Evolutionary conservation across 2,113 vertebrate genomes (phyloP).

Genomic region (Chitala chitala): DNA sequence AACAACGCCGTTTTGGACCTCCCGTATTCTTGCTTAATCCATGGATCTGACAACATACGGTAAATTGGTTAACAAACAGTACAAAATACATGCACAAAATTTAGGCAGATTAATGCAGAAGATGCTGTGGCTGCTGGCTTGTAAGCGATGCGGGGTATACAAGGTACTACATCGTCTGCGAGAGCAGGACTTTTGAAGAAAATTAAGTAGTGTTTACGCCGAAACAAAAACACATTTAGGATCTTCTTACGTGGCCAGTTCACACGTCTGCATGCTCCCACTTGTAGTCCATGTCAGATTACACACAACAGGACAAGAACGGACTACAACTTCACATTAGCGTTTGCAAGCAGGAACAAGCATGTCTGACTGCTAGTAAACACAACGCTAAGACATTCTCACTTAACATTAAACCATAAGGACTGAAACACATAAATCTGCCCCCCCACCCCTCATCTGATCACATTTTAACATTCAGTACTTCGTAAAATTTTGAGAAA

Average conservation of each 20-base stretch:
- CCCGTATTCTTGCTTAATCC: too few relatives aligned
- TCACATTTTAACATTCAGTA: not conserved
- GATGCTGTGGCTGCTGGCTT: too few relatives aligned
- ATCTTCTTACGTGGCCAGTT: not conserved
- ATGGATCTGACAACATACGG: too few relatives aligned
- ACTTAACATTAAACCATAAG: not conserved
- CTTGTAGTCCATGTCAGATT: not conserved
- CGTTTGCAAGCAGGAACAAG: not conserved
- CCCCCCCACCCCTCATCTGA: too few relatives aligned
- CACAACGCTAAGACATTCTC: not conserved
- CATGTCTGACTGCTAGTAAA: not conserved
- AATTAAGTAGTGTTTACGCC: not conserved
- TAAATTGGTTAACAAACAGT: too few relatives aligned
- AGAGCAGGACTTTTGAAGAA: too few relatives aligned
- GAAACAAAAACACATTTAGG: not conserved
- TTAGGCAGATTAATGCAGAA: too few relatives aligned
- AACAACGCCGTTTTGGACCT: too few relatives aligned
- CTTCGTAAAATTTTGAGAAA: not conserved
- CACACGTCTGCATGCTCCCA: not conserved
- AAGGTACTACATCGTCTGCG: too few relatives aligned
- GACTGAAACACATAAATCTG: not conserved
- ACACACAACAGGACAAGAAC: conserved; percentile 9
- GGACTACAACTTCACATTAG: not conserved
- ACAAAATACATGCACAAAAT: too few relatives aligned
- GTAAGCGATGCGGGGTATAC: too few relatives aligned